Percentiles rank a stretch among this genome's conserved stretches.
phyloP scores from a whole-genome alignment of 2,797 vertebrate species.

The Falco naumanni region DNA sequence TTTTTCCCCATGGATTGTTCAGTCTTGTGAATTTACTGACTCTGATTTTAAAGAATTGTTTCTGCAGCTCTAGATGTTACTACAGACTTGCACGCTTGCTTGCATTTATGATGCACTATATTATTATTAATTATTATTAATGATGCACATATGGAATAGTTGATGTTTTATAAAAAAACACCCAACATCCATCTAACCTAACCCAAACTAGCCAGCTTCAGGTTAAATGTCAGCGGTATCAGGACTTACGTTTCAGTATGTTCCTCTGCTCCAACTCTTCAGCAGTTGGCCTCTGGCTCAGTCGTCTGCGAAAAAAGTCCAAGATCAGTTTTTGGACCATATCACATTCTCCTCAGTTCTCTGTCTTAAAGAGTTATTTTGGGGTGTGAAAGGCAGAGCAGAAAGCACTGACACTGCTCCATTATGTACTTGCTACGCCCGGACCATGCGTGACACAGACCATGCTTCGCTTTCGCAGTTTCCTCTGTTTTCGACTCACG shows the following conservation, averaged over 20 bases:
- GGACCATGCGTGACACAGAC: constrained; percentile 40
- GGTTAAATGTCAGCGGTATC: neutral
- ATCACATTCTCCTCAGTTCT: constrained; percentile 64
- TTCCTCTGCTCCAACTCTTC: constrained; percentile 98
- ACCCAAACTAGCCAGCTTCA: neutral
- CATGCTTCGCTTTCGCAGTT: constrained; percentile 35
- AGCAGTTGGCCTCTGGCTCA: constrained; percentile 97
- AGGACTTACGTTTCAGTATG: constrained; percentile 96
- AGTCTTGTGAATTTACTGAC: neutral
- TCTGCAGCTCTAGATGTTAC: neutral
- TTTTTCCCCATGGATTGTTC: neutral
- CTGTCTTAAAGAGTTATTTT: constrained; percentile 27
- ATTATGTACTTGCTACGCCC: constrained; percentile 51
- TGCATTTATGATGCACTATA: neutral
- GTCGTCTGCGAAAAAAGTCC: constrained; percentile 87
- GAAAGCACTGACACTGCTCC: constrained; percentile 43
- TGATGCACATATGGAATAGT: neutral
- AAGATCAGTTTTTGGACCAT: constrained; percentile 84
- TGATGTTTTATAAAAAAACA: neutral
- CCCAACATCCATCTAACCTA: neutral
- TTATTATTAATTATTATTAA: neutral
- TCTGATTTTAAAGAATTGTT: neutral
- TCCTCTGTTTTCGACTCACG: constrained; percentile 67
- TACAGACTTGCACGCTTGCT: neutral
- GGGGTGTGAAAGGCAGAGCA: constrained; percentile 22